A percentile compares a stretch with the other conserved stretches of the same genome.
These are phyloP conservation scores for Acanthaster planci DNA, from an alignment of 35 echinoderm and acorn worm species.

Conservation along the genomic window DNA sequence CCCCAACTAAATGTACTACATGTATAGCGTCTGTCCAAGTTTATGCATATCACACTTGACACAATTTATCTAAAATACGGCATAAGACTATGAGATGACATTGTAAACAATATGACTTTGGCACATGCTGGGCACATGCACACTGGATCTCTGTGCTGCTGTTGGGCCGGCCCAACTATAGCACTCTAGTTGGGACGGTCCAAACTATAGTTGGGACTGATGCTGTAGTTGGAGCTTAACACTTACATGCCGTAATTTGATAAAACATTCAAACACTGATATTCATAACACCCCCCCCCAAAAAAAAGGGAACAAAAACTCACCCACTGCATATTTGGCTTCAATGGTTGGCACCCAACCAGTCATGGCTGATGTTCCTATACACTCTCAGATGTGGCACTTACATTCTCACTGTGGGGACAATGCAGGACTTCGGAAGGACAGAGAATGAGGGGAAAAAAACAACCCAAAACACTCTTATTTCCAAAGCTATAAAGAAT, in stretches of 20 bases:
- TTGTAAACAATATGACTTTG: not conserved
- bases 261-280: not conserved
- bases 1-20: no score
- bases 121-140: no score
- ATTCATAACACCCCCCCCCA: not conserved
- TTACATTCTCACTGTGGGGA: slow-evolving; percentile 1
- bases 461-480: not conserved
- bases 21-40: no score
- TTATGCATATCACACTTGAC: not conserved
- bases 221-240: not conserved
- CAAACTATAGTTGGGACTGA: no score
- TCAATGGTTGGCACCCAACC: slow-evolving; percentile 50
- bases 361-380: slow-evolving; percentile 22
- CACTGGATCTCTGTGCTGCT: no score
- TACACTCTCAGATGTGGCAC: not conserved
- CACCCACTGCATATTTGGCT: slow-evolving; percentile 51
- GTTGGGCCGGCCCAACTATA: no score
- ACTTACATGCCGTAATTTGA: not conserved
- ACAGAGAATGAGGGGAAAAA: not conserved
- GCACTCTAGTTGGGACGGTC: no score
- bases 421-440: not conserved
- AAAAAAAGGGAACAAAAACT: not conserved
- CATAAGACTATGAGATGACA: not conserved
- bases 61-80: not conserved
- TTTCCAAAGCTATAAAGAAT: not conserved